These are phyloP conservation scores for Diadema setosum DNA, from an alignment of 35 echinoderm and acorn worm species.

Conservation along the genomic window DNA sequence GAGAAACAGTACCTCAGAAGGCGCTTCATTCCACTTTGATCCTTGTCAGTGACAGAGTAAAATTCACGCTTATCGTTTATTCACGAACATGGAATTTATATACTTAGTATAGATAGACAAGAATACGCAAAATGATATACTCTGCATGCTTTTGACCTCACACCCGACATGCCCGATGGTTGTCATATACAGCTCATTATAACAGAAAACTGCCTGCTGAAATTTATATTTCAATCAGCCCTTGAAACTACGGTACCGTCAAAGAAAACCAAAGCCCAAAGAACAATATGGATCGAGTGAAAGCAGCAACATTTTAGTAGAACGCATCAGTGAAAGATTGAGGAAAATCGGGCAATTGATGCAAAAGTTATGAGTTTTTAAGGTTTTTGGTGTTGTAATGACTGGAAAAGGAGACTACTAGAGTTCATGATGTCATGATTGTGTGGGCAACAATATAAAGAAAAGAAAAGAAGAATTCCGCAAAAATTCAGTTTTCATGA, in stretches of 20 bases:
- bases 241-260: not conserved
- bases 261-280: not conserved
- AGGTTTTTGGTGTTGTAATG: not conserved
- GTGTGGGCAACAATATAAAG: no score
- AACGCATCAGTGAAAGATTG: no score
- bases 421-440: no score
- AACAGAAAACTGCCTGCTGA: not conserved
- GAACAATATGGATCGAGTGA: not conserved
- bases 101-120: not conserved
- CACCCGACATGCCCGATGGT: not conserved
- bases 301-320: conserved; percentile 23
- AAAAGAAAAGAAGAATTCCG: no score
- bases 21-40: not conserved
- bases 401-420: no score
- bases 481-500: no score
- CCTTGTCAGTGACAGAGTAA: no score
- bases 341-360: no score
- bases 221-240: not conserved
- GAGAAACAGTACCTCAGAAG: not conserved
- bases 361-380: no score
- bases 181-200: conserved; percentile 6
- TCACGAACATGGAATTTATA: not conserved
- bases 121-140: no score
- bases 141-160: no score
- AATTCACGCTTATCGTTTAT: no score